Base-by-base conservation (phyloP, 2,113 vertebrate species). In the Chamaetylas fuelleborni region DNA sequence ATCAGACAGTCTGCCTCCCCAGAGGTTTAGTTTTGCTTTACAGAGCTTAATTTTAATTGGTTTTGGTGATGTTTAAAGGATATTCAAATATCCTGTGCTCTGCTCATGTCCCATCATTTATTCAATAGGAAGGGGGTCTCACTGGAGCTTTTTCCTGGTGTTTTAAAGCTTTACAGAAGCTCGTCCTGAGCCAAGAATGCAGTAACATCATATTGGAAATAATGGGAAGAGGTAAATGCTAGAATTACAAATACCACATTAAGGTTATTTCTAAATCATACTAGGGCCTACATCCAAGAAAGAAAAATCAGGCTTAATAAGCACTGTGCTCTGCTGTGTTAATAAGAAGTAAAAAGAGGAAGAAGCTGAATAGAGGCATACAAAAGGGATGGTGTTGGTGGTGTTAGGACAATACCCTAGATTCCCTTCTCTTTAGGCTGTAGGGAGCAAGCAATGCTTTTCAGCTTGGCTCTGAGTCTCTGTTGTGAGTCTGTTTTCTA, bases 261-360 rank as follows among this genome's bases (percentile, higher is more conserved):
- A 90, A 83, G 62, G 24, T 90, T 82, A 80, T 92, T 90, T 93
- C 76, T 78, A 70, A 91, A 94, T 94, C 43, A 12, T 73, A 40
- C 23, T 26, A 58, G 67, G 76, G 70, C 66, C 43, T 88, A 62
- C 56, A 60, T 94, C 79, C 85, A 81, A 88, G 88, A 78, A 42
- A 90, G 56, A 90, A 88, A 88, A 83, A 71, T 73, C 54, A 71
- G 64, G 9, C 40, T 82, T 92, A 94, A 83, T 96, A 93, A 92
- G 76, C 64, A 73, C 19, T 56, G 81, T 73, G 51, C 64, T 92
- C 47, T 66, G 47, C 79, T 80, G 62, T 4, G 8, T 86, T 90
- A 92, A 66, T 88, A 85, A 88, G 51, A 73, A 54, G 42, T 73
- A 73, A 82, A 85, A 92, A 70, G 23, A 60, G 17, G 25, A 58